phyloP scores from a whole-genome alignment of 2,113 vertebrate species.

The Zosterops hypoxanthus region DNA sequence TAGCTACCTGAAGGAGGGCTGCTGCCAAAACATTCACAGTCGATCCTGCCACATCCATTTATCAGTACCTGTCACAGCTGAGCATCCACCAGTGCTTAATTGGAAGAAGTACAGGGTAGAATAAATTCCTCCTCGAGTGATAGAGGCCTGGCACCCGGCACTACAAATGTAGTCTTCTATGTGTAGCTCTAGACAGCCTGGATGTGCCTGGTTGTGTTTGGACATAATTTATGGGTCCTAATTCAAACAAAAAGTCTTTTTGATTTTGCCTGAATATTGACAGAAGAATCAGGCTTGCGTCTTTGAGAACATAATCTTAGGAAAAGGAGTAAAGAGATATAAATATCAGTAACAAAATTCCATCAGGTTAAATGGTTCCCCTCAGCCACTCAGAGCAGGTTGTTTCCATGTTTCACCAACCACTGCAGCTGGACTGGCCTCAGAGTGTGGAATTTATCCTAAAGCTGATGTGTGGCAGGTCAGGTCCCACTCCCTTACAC shows the following conservation, averaged over 20 bases:
- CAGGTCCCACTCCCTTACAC: not conserved
- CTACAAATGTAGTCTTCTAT: not conserved
- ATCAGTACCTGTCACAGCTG: not conserved
- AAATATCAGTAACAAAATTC: not conserved
- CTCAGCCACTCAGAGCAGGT: not conserved
- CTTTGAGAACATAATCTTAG: not conserved
- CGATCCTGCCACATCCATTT: constrained; percentile 48
- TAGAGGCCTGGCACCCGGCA: not conserved
- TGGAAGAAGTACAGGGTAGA: not conserved
- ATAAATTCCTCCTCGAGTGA: not conserved
- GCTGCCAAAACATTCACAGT: constrained; percentile 66
- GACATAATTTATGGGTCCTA: not conserved
- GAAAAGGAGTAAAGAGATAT: not conserved
- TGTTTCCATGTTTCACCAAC: not conserved
- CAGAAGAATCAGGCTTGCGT: not conserved
- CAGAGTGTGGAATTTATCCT: fast-evolving
- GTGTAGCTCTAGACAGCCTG: not conserved
- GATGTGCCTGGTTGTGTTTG: not conserved
- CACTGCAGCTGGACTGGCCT: not conserved
- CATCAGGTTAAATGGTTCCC: not conserved
- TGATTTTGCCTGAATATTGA: not conserved
- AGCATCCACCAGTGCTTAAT: constrained; percentile 4
- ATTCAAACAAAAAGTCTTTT: not conserved
- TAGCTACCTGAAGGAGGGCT: constrained; percentile 71
- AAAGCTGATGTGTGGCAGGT: not conserved